Base-by-base conservation (phyloP, 2,888 invertebrate species). In the Nymphalis c-album region DNA sequence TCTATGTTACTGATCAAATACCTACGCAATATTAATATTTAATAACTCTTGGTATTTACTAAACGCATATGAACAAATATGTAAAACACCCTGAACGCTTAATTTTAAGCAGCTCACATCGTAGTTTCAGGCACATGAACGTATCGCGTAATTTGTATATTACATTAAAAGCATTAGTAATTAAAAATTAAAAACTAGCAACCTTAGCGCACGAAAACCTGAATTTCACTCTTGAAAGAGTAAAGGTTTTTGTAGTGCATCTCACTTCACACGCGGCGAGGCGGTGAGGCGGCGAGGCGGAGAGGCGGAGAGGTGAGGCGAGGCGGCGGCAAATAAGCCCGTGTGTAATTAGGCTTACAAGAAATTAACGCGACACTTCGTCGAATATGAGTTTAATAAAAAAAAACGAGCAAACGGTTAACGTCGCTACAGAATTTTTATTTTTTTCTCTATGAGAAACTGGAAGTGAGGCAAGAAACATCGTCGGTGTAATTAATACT, bases 281-380 rank as follows among this genome's bases (percentile, higher is more conserved):
- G 46, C 46, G 51, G 47, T 48, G 63, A 47, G 45, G 46, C 46
- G 20, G 70, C 72, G 66, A 62, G 71, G 67, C 61, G 60, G 66
- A 61, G 63, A 64, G 35, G 67, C 47, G 55, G 58, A 47, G 59
- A 51, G 62, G 62, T 53, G 65, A 18, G 48, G 50, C 45, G 69
- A 60, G 58, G 50, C 50, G 31, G 31, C 31, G 31, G 67, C 67
- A 74, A 76, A 77, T 88, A 88, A 88, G 87, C 86, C 70, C 75
- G 79, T 82, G 83, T 85, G 87, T 88, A 90, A 89, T 89, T 88
- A 87, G 88, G 85, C 87, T 85, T 83, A 86, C 83, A 86, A 87
- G 87, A 83, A 86, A 86, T 85, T 85, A 84, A 83, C 80, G 82
- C 80, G 71, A 77, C 74, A 74, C 76, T 77, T 76, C 76, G 72